phyloP scores from a whole-genome alignment of 2,888 invertebrate species.

The Congeria kusceri region DNA sequence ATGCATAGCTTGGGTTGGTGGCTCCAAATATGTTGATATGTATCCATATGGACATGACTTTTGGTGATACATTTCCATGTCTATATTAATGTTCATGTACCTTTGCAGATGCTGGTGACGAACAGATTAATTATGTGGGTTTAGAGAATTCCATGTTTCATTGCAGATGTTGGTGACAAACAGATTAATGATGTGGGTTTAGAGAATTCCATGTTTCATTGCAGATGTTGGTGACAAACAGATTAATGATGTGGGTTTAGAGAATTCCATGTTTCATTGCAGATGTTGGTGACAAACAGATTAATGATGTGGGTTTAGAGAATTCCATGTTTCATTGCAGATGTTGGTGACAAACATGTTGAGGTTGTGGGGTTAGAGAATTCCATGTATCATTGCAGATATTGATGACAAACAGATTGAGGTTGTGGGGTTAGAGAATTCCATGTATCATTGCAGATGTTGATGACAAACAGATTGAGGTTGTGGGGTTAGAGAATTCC shows the following conservation, averaged over 20 bases:
- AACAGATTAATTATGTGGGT: neutral
- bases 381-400: conserved; percentile 62
- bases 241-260: conserved; percentile 99
- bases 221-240: conserved; percentile 90
- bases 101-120: neutral
- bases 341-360: neutral
- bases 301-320: conserved; percentile 92
- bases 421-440: too few species aligned
- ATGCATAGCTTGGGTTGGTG: too few species aligned
- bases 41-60: too few species aligned
- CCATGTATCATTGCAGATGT: too few species aligned
- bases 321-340: conserved; percentile 87
- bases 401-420: neutral
- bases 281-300: conserved; percentile 91
- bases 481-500: too few species aligned
- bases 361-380: too few species aligned
- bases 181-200: too few species aligned
- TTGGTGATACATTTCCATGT: too few species aligned
- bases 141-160: too few species aligned
- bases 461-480: conserved; percentile 83
- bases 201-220: too few species aligned
- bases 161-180: neutral
- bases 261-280: conserved; percentile 95
- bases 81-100: too few species aligned
- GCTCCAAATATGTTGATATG: too few species aligned